Conservation (phyloP, 92 coral and sea anemone genomes). For the Zoanthus solanderi region DNA sequence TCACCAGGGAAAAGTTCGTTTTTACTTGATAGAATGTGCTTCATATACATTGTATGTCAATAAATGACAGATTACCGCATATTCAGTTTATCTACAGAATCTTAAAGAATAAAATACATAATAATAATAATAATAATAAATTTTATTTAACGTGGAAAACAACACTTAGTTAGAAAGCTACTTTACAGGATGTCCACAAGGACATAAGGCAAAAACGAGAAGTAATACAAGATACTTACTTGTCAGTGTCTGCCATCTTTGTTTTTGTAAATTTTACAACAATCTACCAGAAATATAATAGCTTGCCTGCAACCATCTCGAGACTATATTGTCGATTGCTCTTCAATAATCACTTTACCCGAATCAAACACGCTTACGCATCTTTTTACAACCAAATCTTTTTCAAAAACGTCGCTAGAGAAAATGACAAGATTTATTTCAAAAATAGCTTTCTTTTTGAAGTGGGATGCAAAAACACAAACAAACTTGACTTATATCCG, state of each 20-base stretch:
- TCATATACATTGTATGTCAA: background rate
- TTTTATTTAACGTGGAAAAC: too few species aligned
- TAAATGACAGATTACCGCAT: background rate
- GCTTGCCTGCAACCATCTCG: background rate
- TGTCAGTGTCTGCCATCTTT: constrained; percentile 23
- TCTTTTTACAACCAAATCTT: background rate
- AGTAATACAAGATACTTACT: background rate
- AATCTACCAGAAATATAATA: background rate
- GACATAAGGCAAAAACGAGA: background rate
- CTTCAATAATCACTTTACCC: background rate
- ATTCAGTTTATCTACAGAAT: background rate
- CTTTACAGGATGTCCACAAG: background rate
- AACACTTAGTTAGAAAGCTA: too few species aligned
- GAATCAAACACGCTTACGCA: background rate
- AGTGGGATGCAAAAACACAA: constrained; percentile 18
- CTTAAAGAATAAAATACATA: background rate
- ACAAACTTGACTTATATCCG: constrained; percentile 11
- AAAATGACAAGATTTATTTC: background rate
- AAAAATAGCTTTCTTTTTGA: background rate
- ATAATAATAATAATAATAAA: too few species aligned
- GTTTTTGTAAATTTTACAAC: background rate
- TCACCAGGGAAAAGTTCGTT: background rate
- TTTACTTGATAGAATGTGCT: background rate
- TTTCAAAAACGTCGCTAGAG: background rate
- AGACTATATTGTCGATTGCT: background rate